Base-by-base conservation (phyloP, 2,888 invertebrate genomes). In the Microdon myrmicae region DNA sequence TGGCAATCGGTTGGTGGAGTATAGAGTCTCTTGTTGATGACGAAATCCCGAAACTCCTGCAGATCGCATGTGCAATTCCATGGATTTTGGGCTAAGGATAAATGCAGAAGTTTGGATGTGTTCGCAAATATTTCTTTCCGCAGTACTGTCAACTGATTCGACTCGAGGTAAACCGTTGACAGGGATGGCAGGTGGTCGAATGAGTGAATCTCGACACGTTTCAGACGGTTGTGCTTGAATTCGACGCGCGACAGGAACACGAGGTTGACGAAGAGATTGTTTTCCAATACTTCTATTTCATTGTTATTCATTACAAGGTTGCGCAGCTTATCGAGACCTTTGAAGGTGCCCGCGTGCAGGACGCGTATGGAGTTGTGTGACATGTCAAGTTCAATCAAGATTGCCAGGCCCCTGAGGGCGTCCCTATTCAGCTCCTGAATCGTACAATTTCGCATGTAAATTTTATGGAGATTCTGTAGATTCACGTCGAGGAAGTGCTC, bases 11-110 rank as follows among this genome's bases (percentile, higher is more conserved):
- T 90, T 1, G 89, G 87, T 12, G 86, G 83, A 0, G 90, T 88
- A 71, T 91, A 89, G 10, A 94, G 81, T 43, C 90, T 90, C 60
- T 85, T 85, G 54, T 85, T 83, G 6, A 89, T 84, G 8, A 87
- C 86, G 85, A 89, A 92, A 72, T 90, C 87, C 32, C 92, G 85
- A 68, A 94, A 90, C 10, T 85, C 84, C 72, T 90, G 87, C 44
- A 95, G 81, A 66, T 88, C 86, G 73, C 95, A 95, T 73, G 94
- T 92, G 74, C 95, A 95, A 58, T 88, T 85, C 94, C 94, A 95
- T 0, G 90, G 90, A 75, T 95, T 95, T 60, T 88, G 87, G 67
- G 87, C 86, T 1, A 94, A 82, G 45, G 88, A 88, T 29, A 95
- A 81, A 71, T 89, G 89, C 16, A 85, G 85, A 43, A 94, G 78